Percentiles rank a stretch among this genome's conserved stretches.
Evolutionary conservation across 1,140 invertebrate genomes (phyloP).

Genomic region (Spodoptera litura): DNA sequence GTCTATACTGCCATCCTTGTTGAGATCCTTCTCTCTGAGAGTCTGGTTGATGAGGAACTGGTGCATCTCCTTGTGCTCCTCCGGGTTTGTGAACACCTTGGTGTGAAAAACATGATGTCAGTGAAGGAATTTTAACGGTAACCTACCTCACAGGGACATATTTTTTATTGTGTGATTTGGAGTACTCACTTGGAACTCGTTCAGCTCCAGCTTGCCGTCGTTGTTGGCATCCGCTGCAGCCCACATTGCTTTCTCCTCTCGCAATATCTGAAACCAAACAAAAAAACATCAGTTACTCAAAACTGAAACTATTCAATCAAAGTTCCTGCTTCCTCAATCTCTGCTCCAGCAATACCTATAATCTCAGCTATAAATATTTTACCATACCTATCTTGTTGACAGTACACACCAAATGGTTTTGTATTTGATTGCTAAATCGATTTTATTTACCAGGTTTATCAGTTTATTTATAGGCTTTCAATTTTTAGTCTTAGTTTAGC

Average conservation of each 20-base stretch:
- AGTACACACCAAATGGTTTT: too few species aligned
- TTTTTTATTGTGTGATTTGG: not conserved
- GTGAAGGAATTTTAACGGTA: not conserved
- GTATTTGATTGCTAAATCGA: too few species aligned
- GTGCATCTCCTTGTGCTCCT: conserved; percentile 96
- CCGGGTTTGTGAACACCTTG: conserved; percentile 94
- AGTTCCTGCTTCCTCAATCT: too few species aligned
- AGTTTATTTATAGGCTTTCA: too few species aligned
- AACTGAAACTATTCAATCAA: too few species aligned
- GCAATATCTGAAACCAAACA: conserved; percentile 84
- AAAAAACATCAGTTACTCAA: too few species aligned
- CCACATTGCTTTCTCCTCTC: conserved; percentile 95
- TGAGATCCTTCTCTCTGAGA: conserved; percentile 93
- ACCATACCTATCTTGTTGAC: too few species aligned
- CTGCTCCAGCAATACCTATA: too few species aligned
- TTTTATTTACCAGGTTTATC: too few species aligned
- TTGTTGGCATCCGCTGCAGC: conserved; percentile 94
- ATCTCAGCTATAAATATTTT: too few species aligned
- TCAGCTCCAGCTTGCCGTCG: conserved; percentile 91
- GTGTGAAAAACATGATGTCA: not conserved
- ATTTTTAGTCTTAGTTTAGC: too few species aligned
- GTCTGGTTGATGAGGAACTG: conserved; percentile 93
- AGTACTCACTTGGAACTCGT: conserved; percentile 92
- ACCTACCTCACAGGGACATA: too few species aligned
- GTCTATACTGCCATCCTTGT: conserved; percentile 93